These are phyloP conservation scores for Molossus alvarezi DNA, from an alignment of 2,797 vertebrate species.

Conservation along the genomic window DNA sequence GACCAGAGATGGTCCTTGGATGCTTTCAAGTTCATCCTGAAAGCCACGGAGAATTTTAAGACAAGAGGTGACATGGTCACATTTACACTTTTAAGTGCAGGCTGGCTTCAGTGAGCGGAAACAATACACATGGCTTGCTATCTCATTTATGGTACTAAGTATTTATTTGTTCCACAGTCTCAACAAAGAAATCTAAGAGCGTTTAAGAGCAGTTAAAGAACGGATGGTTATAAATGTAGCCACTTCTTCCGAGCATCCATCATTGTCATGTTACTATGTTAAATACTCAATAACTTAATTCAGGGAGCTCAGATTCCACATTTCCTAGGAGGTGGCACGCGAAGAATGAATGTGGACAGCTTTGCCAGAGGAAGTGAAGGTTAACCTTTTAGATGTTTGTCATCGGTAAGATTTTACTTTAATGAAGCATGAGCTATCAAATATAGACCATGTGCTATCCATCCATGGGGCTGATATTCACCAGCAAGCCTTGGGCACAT, in stretches of 20 bases:
- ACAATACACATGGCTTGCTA: not conserved
- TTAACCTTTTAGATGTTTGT: not conserved
- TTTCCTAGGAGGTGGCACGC: not conserved
- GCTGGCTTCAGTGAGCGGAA: not conserved
- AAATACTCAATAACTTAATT: constrained; percentile 42
- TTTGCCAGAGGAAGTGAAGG: not conserved
- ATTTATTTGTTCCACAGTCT: not conserved
- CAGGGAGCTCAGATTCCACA: not conserved
- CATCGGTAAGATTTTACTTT: not conserved
- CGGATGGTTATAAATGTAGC: not conserved
- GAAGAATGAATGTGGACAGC: not conserved
- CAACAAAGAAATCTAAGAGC: constrained; percentile 32
- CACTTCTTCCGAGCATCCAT: not conserved
- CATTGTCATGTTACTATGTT: not conserved
- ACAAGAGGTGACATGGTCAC: not conserved
- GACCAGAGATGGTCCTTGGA: not conserved
- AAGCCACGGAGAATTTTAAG: not conserved
- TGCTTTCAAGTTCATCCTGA: constrained; percentile 10
- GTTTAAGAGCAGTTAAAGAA: constrained; percentile 16
- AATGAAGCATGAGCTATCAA: not conserved
- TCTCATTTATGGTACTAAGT: constrained; percentile 16
- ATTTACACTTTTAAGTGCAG: not conserved
- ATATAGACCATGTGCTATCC: rapidly evolving
- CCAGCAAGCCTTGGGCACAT: not conserved
- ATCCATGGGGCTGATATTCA: not conserved